Base-by-base conservation (phyloP, 2,888 invertebrate species). In the Acholoe squamosa region DNA sequence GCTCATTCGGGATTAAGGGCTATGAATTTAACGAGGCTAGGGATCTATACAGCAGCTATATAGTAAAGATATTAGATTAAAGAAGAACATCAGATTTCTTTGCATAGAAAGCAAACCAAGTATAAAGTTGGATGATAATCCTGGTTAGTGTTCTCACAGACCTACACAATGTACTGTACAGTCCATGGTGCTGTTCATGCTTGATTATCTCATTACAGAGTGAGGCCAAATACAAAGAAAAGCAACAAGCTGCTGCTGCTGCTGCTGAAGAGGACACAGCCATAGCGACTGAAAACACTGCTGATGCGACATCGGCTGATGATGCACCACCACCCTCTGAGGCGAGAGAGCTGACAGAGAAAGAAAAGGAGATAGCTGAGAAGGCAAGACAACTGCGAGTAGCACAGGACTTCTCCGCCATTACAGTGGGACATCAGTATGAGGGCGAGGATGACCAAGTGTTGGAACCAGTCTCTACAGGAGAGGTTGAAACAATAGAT, bases 361-460 rank as follows among this genome's bases (percentile, higher is more conserved):
- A 71, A 28, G 19, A 90, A 28, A 54, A 90, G 34, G 54, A 61
- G 43, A 33, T 43, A 7, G 51, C 43, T 7, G 76, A 90, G 33
- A 91, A 91, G 89, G 56, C 43, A 25, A 67, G 25, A 43, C 14
- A 67, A 16, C 43, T 86, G 34, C 51, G 33, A 22, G 95, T 96
- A 5, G 93, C 92, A 54, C 96, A 96, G 91, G 95, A 96, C 92
- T 93, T 96, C 28, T 94, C 94, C 22, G 95, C 95, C 91, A 95
- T 96, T 33, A 92, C 94, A 31, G 95, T 96, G 0, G 95, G 94
- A 28, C 94, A 95, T 34, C 93, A 94, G 31, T 96, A 95, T 92
- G 93, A 92, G 89, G 95, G 94, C 5, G 96, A 96, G 12, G 96
- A 96, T 93, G 93, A 95, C 33, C 52, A 54, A 28, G 54, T 28